A percentile compares a stretch with the other conserved stretches of the same genome.
Evolutionary conservation across 2,888 invertebrate species (phyloP).

Genomic region (Aporophyla nigra): DNA sequence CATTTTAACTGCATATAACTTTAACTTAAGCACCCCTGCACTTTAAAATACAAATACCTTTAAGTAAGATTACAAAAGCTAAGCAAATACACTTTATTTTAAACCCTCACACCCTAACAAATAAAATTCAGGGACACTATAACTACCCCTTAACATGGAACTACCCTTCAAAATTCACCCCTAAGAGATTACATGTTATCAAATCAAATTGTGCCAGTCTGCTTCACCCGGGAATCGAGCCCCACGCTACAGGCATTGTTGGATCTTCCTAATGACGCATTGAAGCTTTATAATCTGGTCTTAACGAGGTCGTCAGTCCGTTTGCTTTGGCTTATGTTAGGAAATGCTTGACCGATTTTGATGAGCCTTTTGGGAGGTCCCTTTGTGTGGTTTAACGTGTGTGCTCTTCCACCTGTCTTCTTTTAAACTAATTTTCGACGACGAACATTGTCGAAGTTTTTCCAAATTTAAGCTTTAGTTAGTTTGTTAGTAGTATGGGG

Average conservation of each 20-base stretch:
- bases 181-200: slow-evolving; percentile 69
- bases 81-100: slow-evolving; percentile 62
- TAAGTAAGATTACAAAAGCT: slow-evolving; percentile 60
- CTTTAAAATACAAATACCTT: slow-evolving; percentile 43
- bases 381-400: slow-evolving; percentile 1
- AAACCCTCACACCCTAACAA: slow-evolving; percentile 44
- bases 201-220: slow-evolving; percentile 79
- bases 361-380: neutral
- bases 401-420: neutral
- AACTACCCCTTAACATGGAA: slow-evolving; percentile 41
- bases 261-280: slow-evolving; percentile 52
- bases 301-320: slow-evolving; percentile 53
- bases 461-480: no score
- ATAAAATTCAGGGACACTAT: slow-evolving; percentile 43
- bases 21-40: slow-evolving; percentile 30
- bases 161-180: slow-evolving; percentile 52
- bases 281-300: slow-evolving; percentile 58
- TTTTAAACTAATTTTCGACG: neutral
- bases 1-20: slow-evolving; percentile 14
- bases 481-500: no score
- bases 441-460: neutral
- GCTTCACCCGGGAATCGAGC: slow-evolving; percentile 69
- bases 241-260: slow-evolving; percentile 53
- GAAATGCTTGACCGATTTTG: slow-evolving; percentile 36
- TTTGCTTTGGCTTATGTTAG: slow-evolving; percentile 30